Conservation (phyloP, 2,113 vertebrate species). For the Sclerurus mexicanus region DNA sequence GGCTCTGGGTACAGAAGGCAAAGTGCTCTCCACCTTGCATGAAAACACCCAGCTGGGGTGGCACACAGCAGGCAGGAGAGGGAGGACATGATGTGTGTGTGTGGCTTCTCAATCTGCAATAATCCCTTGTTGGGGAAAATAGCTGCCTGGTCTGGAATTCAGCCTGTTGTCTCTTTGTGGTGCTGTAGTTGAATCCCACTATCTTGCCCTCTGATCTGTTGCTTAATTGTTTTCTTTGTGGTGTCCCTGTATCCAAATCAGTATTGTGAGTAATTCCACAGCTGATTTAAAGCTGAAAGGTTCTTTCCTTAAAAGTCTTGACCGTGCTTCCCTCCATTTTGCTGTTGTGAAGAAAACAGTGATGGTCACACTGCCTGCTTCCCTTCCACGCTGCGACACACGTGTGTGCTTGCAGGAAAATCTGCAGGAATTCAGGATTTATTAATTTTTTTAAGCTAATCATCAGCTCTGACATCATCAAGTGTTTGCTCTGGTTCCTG, state of each 20-base stretch:
- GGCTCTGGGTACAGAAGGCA: background rate
- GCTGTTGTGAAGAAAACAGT: background rate
- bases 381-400: rapidly evolving
- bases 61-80: background rate
- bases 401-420: background rate
- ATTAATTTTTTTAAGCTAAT: background rate
- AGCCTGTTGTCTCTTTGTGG: background rate
- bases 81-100: background rate
- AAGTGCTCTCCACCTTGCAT: rapidly evolving
- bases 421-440: background rate
- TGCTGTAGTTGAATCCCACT: background rate
- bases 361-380: background rate
- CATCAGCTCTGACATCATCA: background rate
- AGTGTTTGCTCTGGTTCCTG: background rate
- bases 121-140: background rate
- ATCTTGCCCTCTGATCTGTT: background rate
- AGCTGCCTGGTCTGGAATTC: background rate
- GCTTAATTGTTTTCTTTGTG: background rate
- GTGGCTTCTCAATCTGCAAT: background rate
- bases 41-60: rapidly evolving
- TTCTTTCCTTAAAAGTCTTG: background rate
- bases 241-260: background rate
- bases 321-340: background rate
- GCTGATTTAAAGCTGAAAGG: background rate
- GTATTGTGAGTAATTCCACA: background rate